Evolutionary conservation across 2,113 vertebrate species (phyloP).

Genomic region (Odontesthes bonariensis): DNA sequence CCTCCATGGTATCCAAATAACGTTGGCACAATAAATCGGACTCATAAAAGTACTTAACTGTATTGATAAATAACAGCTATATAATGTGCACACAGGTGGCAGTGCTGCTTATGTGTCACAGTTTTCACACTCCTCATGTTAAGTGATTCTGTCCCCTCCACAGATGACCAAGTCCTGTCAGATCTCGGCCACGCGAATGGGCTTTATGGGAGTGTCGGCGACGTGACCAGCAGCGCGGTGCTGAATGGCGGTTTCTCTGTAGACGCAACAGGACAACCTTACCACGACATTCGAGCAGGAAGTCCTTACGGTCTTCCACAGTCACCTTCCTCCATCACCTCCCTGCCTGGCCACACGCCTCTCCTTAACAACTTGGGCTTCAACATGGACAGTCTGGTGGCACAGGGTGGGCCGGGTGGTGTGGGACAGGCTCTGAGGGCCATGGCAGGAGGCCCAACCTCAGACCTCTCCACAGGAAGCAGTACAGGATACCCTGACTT

Average conservation of each 20-base stretch:
- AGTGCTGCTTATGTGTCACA: slow-evolving; percentile 36
- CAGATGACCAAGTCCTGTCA: slow-evolving; percentile 98
- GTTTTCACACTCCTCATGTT: slow-evolving; percentile 40
- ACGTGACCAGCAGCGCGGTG: slow-evolving; percentile 87
- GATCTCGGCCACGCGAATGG: slow-evolving; percentile 92
- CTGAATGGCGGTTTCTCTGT: slow-evolving; percentile 92
- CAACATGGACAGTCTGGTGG: slow-evolving; percentile 91
- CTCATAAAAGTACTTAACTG: slow-evolving; percentile 68
- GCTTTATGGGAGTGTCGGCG: slow-evolving; percentile 90
- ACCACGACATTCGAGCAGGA: slow-evolving; percentile 92
- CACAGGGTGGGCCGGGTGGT: slow-evolving; percentile 87
- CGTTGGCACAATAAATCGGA: slow-evolving; percentile 46
- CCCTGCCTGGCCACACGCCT: slow-evolving; percentile 92
- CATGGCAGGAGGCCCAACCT: slow-evolving; percentile 94
- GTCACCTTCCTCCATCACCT: slow-evolving; percentile 95
- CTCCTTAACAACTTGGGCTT: slow-evolving; percentile 95
- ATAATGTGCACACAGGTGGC: slow-evolving; percentile 43
- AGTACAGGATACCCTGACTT: slow-evolving; percentile 99
- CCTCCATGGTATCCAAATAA: slow-evolving; percentile 35
- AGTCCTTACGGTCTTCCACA: slow-evolving; percentile 96
- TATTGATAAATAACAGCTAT: slow-evolving; percentile 67
- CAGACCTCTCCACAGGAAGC: slow-evolving; percentile 98
- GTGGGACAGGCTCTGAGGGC: slow-evolving; percentile 93
- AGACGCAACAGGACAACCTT: slow-evolving; percentile 90
- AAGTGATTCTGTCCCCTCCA: slow-evolving; percentile 60